Evolutionary conservation across 2,797 vertebrate species (phyloP).

Genomic region (Ambastaia sidthimunki): DNA sequence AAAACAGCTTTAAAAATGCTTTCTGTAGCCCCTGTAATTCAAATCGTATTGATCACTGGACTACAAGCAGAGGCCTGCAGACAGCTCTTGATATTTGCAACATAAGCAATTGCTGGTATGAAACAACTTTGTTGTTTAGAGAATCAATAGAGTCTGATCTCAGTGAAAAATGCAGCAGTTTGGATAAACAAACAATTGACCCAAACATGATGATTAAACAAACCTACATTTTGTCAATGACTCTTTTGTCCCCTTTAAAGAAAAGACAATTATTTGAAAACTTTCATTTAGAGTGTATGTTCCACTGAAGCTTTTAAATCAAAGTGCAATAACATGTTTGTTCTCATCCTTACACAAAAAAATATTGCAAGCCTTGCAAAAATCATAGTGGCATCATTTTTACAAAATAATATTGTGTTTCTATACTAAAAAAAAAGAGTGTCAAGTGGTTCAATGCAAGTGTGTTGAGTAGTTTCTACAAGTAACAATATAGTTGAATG

Average conservation of each 20-base stretch:
- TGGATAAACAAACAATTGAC: slow-evolving; percentile 23
- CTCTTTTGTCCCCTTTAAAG: not conserved
- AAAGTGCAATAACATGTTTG: slow-evolving; percentile 5
- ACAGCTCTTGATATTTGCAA: slow-evolving; percentile 42
- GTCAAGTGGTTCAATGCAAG: too few species aligned
- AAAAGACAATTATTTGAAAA: not conserved
- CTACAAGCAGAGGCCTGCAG: slow-evolving; percentile 21
- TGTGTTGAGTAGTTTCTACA: too few species aligned
- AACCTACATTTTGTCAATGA: not conserved
- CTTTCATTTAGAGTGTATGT: not conserved
- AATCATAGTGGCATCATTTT: not conserved
- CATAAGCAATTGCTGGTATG: slow-evolving; percentile 25
- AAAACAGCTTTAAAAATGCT: slow-evolving; percentile 20
- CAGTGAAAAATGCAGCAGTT: slow-evolving; percentile 16
- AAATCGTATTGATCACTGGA: slow-evolving; percentile 45
- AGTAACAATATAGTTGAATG: too few species aligned
- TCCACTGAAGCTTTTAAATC: not conserved
- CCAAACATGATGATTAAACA: not conserved
- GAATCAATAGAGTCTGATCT: slow-evolving; percentile 28
- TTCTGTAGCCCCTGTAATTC: slow-evolving; percentile 7
- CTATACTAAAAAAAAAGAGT: too few species aligned
- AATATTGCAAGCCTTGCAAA: too few species aligned
- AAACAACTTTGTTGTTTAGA: slow-evolving; percentile 29
- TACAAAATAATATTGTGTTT: too few species aligned
- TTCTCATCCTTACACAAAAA: not conserved